Base-by-base conservation (phyloP, 2,888 invertebrate species). In the Dicyrtoma fusca region DNA sequence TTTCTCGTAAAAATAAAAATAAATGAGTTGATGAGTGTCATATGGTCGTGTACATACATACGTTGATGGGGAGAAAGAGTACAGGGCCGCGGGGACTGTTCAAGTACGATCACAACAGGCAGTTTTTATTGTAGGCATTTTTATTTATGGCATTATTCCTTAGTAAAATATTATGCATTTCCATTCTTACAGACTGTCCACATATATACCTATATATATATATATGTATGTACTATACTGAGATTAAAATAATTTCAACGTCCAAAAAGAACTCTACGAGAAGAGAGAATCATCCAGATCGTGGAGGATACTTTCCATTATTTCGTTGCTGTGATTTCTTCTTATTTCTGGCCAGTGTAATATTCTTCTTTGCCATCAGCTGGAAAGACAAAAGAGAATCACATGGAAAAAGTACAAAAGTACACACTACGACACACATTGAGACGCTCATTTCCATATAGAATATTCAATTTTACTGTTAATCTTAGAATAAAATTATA, bases 361-460 rank as follows among this genome's bases (percentile, higher is more conserved):
- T 80, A 66, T 80, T 80, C 66, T 77, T 75, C 69, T 74, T 77
- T 53, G 77, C 78, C 74, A 77, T 76, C 74, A 80, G 75, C 80
- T 80, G 66, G n/a, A 69, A 68, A 1, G 25, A 51, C 4, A 62
- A 64, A 62, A 64, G 34, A 34, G 8, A 34, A 34, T 21, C 55
- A 55, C 55, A 21, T 19, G 55, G 4, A 55, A 55, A 55, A 55
- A 55, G 13, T 19, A 55, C 55, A 55, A 4, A 5, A 55, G 55
- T n/a, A n/a, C n/a, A n/a, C n/a, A n/a, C n/a, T n/a, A n/a, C n/a
- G n/a, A n/a, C n/a, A n/a, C n/a, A n/a, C n/a, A n/a, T n/a, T n/a
- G n/a, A n/a, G n/a, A n/a, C n/a, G n/a, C n/a, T n/a, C n/a, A n/a
- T n/a, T n/a, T n/a, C n/a, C n/a, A n/a, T n/a, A n/a, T n/a, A n/a